phyloP scores from a whole-genome alignment of 1,140 invertebrate species.

The Apis mellifera region DNA sequence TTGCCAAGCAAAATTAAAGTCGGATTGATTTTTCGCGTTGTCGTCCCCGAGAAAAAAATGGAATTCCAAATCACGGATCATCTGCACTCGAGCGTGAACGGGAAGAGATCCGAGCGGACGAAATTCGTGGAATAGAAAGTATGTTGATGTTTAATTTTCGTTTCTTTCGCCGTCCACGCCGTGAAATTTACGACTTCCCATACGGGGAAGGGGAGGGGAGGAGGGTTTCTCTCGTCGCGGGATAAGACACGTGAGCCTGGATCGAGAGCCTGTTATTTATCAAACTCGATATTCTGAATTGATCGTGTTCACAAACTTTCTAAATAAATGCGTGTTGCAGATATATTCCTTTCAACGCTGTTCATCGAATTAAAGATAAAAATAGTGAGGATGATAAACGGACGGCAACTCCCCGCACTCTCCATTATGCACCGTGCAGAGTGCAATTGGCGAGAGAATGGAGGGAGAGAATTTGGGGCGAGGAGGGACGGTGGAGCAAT shows the following conservation, averaged over 20 bases:
- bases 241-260: not conserved
- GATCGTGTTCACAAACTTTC: no score
- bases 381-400: no score
- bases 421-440: not conserved
- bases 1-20: no score
- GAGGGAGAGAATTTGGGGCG: not conserved
- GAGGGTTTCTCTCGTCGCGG: constrained; percentile 8
- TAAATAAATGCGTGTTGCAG: no score
- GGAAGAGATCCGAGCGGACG: constrained; percentile 18
- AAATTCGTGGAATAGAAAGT: constrained; percentile 40
- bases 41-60: no score
- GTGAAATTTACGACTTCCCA: constrained; percentile 34
- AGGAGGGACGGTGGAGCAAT: constrained; percentile 27
- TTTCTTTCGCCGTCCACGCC: constrained; percentile 14
- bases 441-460: constrained; percentile 6
- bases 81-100: constrained; percentile 1
- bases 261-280: no score
- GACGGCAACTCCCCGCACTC: not conserved
- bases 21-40: no score
- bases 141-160: constrained; percentile 35
- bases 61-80: no score
- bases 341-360: no score
- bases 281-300: no score
- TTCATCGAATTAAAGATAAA: no score
- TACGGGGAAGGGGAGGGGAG: not conserved